Conservation (phyloP, 1,140 invertebrate genomes). For the Nasonia giraulti region DNA sequence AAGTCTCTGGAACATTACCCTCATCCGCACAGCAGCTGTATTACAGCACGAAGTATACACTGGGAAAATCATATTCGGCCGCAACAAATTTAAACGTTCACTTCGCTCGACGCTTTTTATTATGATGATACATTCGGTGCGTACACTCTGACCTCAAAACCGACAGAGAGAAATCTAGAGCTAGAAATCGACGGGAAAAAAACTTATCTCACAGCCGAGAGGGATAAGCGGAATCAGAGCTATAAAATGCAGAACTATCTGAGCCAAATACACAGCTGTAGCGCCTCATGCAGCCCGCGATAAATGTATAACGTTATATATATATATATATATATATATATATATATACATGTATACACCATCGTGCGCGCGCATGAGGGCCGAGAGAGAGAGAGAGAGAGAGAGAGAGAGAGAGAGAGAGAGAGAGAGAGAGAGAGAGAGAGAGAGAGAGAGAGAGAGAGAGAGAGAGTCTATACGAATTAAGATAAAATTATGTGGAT, state of each 20-base stretch:
- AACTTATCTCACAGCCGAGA: neutral
- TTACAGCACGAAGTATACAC: too few relatives aligned
- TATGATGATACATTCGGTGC: neutral
- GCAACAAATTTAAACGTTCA: too few relatives aligned
- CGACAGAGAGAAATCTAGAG: neutral
- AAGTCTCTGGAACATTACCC: too few relatives aligned
- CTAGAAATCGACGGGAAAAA: neutral
- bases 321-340: too few relatives aligned
- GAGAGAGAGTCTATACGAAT: neutral
- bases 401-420: too few relatives aligned
- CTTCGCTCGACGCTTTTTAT: neutral
- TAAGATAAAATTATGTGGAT: constrained; percentile 4
- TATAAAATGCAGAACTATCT: constrained; percentile 1
- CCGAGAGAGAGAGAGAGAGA: too few relatives aligned
- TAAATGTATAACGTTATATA: neutral
- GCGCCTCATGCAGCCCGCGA: too few relatives aligned
- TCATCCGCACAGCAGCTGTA: too few relatives aligned
- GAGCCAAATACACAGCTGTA: neutral
- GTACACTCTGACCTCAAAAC: neutral
- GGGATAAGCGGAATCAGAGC: neutral
- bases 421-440: neutral
- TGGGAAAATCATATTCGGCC: too few relatives aligned
- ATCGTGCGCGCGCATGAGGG: too few relatives aligned
- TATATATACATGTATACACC: neutral
- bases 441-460: neutral